phyloP scores from a whole-genome alignment of 1,140 invertebrate species.

The Phymastichus coffea region DNA sequence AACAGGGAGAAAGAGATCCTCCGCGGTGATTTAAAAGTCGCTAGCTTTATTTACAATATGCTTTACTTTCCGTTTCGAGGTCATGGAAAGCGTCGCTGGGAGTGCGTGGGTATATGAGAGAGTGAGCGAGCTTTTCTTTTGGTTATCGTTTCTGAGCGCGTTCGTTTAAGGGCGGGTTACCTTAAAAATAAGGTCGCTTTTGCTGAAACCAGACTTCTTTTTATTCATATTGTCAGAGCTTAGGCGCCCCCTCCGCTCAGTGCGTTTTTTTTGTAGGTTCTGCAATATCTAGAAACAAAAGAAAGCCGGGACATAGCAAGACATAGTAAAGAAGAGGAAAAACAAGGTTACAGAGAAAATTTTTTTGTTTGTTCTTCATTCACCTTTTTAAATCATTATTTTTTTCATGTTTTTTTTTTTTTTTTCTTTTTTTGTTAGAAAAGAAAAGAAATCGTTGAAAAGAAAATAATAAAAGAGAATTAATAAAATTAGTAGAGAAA shows the following conservation, averaged over 20 bases:
- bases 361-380: background rate
- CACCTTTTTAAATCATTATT: background rate
- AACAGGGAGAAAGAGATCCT: no score
- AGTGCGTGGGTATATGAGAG: slow-evolving; percentile 42
- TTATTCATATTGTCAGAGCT: slow-evolving; percentile 83
- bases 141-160: slow-evolving; percentile 28
- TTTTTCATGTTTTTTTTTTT: background rate
- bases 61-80: no score
- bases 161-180: slow-evolving; percentile 68
- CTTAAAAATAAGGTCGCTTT: slow-evolving; percentile 96
- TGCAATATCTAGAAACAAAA: slow-evolving; percentile 93
- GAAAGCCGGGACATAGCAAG: slow-evolving; percentile 66
- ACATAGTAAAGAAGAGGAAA: slow-evolving; percentile 56
- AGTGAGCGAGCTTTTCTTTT: slow-evolving; percentile 42
- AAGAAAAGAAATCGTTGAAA: slow-evolving; percentile 36
- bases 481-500: no score
- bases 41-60: no score
- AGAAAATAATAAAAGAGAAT: slow-evolving; percentile 32
- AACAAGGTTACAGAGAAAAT: slow-evolving; percentile 45
- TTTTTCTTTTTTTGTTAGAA: slow-evolving; percentile 15
- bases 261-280: slow-evolving; percentile 95
- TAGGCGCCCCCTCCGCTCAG: slow-evolving; percentile 88
- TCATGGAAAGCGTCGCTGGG: no score
- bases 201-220: slow-evolving; percentile 85
- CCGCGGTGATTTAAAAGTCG: no score